Percentiles rank a stretch among this genome's conserved stretches.
These are phyloP conservation scores for Fragum sueziense DNA, from an alignment of 2,888 invertebrate species.

Conservation along the genomic window DNA sequence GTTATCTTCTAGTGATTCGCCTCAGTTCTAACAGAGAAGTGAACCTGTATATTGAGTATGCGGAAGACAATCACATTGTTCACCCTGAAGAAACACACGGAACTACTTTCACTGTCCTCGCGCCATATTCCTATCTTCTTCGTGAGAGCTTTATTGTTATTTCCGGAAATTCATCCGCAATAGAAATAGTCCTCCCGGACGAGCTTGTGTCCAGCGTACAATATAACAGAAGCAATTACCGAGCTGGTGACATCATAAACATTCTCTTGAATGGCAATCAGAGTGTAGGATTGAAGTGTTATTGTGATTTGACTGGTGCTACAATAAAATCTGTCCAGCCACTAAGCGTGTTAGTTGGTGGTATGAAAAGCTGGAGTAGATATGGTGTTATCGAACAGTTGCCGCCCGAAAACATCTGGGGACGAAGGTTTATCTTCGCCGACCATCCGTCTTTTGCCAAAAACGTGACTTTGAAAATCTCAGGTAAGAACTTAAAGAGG, in stretches of 20 bases:
- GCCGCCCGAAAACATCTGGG: slow-evolving; percentile 41
- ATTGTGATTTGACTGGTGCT: slow-evolving; percentile 57
- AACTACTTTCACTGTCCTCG: slow-evolving; percentile 30
- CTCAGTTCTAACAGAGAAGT: slow-evolving; percentile 38
- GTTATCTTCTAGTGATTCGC: slow-evolving; percentile 37
- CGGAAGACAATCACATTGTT: slow-evolving; percentile 35
- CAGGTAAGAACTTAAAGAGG: slow-evolving; percentile 40
- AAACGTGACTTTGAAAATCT: slow-evolving; percentile 50
- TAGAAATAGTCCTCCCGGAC: slow-evolving; percentile 38
- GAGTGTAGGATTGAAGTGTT: slow-evolving; percentile 35
- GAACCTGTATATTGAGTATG: slow-evolving; percentile 38
- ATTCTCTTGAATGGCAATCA: slow-evolving; percentile 39
- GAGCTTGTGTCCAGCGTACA: slow-evolving; percentile 11
- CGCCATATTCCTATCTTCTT: slow-evolving; percentile 18
- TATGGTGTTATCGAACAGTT: slow-evolving; percentile 43
- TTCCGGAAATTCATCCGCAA: slow-evolving; percentile 43
- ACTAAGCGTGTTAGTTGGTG: slow-evolving; percentile 44
- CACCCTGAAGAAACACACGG: slow-evolving; percentile 42
- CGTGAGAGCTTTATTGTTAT: slow-evolving; percentile 39
- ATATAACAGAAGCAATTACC: slow-evolving; percentile 26
- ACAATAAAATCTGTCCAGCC: slow-evolving; percentile 45
- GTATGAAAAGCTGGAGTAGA: slow-evolving; percentile 8
- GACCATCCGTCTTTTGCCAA: slow-evolving; percentile 41
- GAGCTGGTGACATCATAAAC: slow-evolving; percentile 33
- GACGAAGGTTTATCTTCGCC: slow-evolving; percentile 44